Conservation (phyloP, 2,797 vertebrate genomes). For the Enteromius trimaculatus region DNA sequence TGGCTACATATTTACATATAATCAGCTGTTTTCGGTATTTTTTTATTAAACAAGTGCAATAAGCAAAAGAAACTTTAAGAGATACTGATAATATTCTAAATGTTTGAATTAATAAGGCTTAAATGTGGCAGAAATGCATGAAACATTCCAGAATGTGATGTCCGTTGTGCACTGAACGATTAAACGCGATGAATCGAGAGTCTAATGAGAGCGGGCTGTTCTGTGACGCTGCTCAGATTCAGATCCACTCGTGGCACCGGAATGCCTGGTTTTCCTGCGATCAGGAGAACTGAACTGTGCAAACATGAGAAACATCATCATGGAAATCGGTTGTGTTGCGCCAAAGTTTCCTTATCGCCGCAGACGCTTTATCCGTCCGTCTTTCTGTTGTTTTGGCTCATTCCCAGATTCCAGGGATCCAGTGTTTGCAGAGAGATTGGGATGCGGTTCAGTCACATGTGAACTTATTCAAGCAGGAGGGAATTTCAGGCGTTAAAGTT, state of each 20-base stretch:
- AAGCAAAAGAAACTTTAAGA: not conserved
- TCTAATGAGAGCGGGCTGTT: not conserved
- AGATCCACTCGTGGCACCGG: conserved; percentile 1
- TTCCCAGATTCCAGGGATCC: conserved; percentile 48
- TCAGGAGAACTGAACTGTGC: conserved; percentile 20
- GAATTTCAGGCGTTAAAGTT: not conserved
- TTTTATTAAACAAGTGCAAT: not conserved
- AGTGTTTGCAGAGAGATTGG: not conserved
- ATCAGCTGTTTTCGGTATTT: not conserved
- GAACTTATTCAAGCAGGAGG: not conserved
- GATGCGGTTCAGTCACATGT: conserved; percentile 31
- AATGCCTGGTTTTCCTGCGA: conserved; percentile 49
- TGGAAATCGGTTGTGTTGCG: conserved; percentile 59
- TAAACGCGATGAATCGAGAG: not conserved
- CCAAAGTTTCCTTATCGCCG: conserved; percentile 48
- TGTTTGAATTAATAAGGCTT: not conserved
- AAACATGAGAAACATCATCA: conserved; percentile 46
- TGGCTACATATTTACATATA: not conserved
- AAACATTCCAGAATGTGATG: not conserved
- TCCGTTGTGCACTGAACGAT: not conserved
- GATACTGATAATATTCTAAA: not conserved
- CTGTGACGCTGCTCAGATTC: not conserved
- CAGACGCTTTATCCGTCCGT: conserved; percentile 38
- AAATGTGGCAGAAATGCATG: not conserved
- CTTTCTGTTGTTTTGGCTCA: conserved; percentile 46